Percentiles rank a stretch among this genome's conserved stretches.
These are phyloP conservation scores for Perithous albicinctus DNA, from an alignment of 2,888 invertebrate genomes.

Conservation along the genomic window DNA sequence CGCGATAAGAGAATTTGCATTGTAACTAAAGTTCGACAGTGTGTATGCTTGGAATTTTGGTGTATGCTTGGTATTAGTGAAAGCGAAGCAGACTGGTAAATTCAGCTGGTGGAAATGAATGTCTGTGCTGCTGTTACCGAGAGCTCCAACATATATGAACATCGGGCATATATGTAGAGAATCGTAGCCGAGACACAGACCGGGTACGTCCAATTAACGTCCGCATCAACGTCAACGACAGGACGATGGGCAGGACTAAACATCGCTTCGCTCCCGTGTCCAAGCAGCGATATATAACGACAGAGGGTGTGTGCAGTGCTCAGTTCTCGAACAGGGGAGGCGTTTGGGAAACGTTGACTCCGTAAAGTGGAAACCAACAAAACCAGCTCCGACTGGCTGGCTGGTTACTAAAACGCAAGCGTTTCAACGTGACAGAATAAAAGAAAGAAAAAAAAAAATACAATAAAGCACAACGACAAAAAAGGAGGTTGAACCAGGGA, in stretches of 20 bases:
- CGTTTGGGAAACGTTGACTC: background rate
- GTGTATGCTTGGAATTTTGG: background rate
- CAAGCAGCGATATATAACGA: slow-evolving; percentile 55
- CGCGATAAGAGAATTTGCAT: slow-evolving; percentile 66
- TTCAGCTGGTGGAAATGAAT: slow-evolving; percentile 15
- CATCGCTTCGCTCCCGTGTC: slow-evolving; percentile 58
- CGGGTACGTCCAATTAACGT: slow-evolving; percentile 65
- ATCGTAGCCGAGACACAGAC: slow-evolving; percentile 30
- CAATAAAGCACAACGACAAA: no score
- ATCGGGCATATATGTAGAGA: slow-evolving; percentile 24
- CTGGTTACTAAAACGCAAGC: background rate
- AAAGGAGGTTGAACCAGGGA: background rate
- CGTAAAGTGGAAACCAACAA: slow-evolving; percentile 20
- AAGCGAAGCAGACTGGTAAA: slow-evolving; percentile 16
- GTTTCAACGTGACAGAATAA: background rate
- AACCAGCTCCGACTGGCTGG: background rate
- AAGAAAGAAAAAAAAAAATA: background rate
- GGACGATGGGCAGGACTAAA: slow-evolving; percentile 59
- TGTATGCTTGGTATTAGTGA: no score
- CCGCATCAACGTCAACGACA: slow-evolving; percentile 64
- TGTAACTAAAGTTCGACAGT: slow-evolving; percentile 58
- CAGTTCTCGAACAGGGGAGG: slow-evolving; percentile 11
- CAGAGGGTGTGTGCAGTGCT: slow-evolving; percentile 35
- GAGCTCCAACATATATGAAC: slow-evolving; percentile 20
- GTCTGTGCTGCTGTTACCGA: slow-evolving; percentile 19